Evolutionary conservation across 2,797 vertebrate genomes (phyloP), one percentile per base, ranked within the genome.

Genomic region (Salmo trutta): DNA sequence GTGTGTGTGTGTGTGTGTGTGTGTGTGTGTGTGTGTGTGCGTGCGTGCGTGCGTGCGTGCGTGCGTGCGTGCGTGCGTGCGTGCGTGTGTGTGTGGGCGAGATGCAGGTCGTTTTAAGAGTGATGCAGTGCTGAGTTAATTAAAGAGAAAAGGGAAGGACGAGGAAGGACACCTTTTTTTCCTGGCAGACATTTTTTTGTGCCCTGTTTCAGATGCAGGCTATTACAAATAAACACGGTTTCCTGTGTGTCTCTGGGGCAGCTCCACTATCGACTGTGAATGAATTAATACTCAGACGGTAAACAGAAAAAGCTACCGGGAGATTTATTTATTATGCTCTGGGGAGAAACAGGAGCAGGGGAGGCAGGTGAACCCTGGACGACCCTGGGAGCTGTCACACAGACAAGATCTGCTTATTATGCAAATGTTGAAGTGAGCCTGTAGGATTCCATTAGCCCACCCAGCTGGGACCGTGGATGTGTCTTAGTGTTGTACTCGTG

Each of bases 221-320:
- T 54, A 77, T 77, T 64, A 62, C 68, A 47, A 77, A 77, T 59
- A 47, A 70, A 62, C 27, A 17, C 16, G 41, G 15, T 56, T 62
- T 59, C 54, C 29, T 76, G 75, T 56, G 75, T 69, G 66, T 21
- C 36, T 70, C n/a, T 72, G 29, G 7, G 7, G n/a, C 54, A 64
- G 31, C 62, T 53, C 19, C n/a, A 56, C 36, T 12, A 79, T 82
- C 75, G 75, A 82, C 77, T 74, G 70, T 71, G 77, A 79, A 76
- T 81, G 65, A 85, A 86, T 88, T 88, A 77, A 86, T 83, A 88
- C 85, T 86, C 85, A 80, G 81, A 80, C 80, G 78, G 84, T 86
- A 85, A 88, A 85, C 87, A 81, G 82, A 82, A 79, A 70, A 82
- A 78, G 77, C 76, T 75, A 75, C 79, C 29, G 19, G 74, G 76